phyloP scores from a whole-genome alignment of 2,888 invertebrate genomes.

The Adela reaumurella region DNA sequence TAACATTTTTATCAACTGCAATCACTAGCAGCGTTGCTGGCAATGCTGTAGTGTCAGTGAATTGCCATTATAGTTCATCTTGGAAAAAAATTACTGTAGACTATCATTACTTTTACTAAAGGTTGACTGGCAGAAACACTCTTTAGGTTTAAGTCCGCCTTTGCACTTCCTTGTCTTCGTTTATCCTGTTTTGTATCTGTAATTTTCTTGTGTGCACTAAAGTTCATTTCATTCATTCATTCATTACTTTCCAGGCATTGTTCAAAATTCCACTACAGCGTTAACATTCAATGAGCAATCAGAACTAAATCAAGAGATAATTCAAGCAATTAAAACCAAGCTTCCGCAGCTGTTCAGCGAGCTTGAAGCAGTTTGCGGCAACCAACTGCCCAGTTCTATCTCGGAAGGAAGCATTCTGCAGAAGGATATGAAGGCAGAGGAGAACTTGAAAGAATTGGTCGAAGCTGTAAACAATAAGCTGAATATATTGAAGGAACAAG shows the following conservation, averaged over 20 bases:
- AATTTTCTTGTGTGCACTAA: too few relatives aligned
- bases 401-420: conserved; percentile 9
- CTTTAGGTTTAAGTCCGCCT: too few relatives aligned
- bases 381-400: not conserved
- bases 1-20: too few relatives aligned
- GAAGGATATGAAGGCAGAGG: conserved; percentile 20
- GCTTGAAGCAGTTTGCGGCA: conserved; percentile 21
- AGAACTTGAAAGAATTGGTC: conserved; percentile 24
- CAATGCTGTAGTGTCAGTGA: too few relatives aligned
- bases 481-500: conserved; percentile 31
- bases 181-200: not conserved
- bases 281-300: conserved; percentile 40
- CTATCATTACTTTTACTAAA: not conserved
- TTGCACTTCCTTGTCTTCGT: too few relatives aligned
- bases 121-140: too few relatives aligned
- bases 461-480: conserved; percentile 33
- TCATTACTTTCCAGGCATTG: conserved; percentile 28
- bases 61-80: too few relatives aligned
- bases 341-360: conserved; percentile 28
- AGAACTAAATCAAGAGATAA: conserved; percentile 37
- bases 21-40: too few relatives aligned
- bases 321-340: conserved; percentile 32
- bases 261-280: conserved; percentile 31
- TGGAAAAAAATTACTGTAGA: too few relatives aligned
- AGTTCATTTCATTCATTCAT: not conserved